A percentile compares a stretch with the other conserved stretches of the same genome.
phyloP scores from a whole-genome alignment of 2,888 invertebrate species.

The Dascillus cervinus region DNA sequence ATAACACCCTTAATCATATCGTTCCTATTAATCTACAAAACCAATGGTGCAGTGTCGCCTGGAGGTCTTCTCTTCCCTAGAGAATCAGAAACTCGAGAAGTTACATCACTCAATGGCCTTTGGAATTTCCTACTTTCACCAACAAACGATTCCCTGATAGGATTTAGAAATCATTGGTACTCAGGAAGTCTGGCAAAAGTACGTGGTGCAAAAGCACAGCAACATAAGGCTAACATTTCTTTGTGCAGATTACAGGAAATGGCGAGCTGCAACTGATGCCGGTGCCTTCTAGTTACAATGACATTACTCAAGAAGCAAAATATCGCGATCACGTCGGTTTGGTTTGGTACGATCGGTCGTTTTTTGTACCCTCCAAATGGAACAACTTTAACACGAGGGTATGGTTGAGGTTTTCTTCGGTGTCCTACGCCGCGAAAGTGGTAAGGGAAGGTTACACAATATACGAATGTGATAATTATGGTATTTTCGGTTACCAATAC shows the following conservation, averaged over 20 bases:
- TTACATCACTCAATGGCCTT: slow-evolving; percentile 73
- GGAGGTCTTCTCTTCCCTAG: slow-evolving; percentile 63
- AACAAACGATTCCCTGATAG: slow-evolving; percentile 61
- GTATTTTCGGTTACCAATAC: too few relatives aligned
- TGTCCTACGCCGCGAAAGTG: slow-evolving; percentile 86
- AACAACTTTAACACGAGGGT: slow-evolving; percentile 54
- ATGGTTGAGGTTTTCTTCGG: slow-evolving; percentile 86
- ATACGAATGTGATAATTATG: too few relatives aligned
- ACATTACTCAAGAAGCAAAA: slow-evolving; percentile 72
- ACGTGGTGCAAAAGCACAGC: too few relatives aligned
- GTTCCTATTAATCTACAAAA: slow-evolving; percentile 1
- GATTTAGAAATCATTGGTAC: slow-evolving; percentile 73
- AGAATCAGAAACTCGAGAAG: slow-evolving; percentile 76
- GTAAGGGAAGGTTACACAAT: too few relatives aligned
- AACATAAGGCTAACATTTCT: too few relatives aligned
- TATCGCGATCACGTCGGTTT: slow-evolving; percentile 90
- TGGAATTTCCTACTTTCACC: slow-evolving; percentile 84
- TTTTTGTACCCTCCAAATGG: slow-evolving; percentile 79
- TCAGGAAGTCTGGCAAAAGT: slow-evolving; percentile 62
- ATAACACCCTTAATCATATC: slow-evolving; percentile 4
- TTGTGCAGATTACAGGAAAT: background rate
- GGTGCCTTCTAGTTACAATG: slow-evolving; percentile 94
- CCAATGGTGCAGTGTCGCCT: slow-evolving; percentile 2
- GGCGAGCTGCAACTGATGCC: slow-evolving; percentile 68
- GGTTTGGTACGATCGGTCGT: slow-evolving; percentile 92